Conservation (phyloP, 2,888 invertebrate species). For the Metellina segmentata region DNA sequence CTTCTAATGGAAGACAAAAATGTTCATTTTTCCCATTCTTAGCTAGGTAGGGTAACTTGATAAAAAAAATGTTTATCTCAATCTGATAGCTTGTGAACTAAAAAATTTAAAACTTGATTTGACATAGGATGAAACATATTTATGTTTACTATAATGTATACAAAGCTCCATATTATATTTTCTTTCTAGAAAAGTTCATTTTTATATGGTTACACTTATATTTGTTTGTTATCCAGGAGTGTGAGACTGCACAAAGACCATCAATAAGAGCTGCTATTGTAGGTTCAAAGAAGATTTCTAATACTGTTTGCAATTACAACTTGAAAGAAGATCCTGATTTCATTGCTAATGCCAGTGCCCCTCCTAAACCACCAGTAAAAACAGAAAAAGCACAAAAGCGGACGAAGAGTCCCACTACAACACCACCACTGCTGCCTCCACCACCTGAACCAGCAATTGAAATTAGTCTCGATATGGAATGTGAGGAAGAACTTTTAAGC, state of each 20-base stretch:
- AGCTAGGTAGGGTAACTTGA: too few relatives aligned
- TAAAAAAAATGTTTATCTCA: too few relatives aligned
- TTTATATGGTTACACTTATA: too few relatives aligned
- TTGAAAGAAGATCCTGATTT: neutral
- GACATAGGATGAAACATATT: too few relatives aligned
- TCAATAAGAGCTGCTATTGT: slow-evolving; percentile 70
- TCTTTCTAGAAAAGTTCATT: too few relatives aligned
- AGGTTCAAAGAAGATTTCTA: slow-evolving; percentile 74
- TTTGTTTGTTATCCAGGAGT: slow-evolving; percentile 29
- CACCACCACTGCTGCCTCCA: neutral
- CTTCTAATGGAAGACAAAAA: too few relatives aligned
- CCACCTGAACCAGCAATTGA: slow-evolving; percentile 1
- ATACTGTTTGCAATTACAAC: slow-evolving; percentile 53
- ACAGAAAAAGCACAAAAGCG: neutral
- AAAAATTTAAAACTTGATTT: too few relatives aligned
- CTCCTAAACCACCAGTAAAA: neutral
- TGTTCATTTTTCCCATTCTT: too few relatives aligned
- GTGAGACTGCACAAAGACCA: slow-evolving; percentile 48
- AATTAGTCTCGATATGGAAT: slow-evolving; percentile 83
- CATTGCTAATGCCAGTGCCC: neutral
- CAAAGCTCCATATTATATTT: too few relatives aligned
- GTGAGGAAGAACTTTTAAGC: slow-evolving; percentile 87
- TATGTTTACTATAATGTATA: too few relatives aligned
- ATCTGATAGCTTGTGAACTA: too few relatives aligned
- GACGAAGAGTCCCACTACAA: neutral